Conservation (phyloP, 1,140 invertebrate species). For the Bombus pyrosoma region DNA sequence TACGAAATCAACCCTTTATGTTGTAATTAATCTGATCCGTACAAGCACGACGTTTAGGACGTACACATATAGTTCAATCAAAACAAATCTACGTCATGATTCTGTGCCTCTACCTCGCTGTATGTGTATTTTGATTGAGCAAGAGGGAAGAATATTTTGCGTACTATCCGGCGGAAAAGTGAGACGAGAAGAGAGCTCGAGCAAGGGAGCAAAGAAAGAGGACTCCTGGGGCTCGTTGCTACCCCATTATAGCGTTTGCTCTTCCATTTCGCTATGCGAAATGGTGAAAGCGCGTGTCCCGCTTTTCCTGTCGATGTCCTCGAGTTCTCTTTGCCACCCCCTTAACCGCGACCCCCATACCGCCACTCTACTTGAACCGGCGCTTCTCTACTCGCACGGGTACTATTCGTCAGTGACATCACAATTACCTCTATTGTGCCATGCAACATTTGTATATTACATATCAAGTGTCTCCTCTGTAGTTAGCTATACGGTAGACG, state of each 20-base stretch:
- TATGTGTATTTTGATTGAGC: slow-evolving; percentile 30
- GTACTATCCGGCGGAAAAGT: slow-evolving; percentile 16
- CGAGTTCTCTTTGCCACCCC: slow-evolving; percentile 5
- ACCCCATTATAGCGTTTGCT: slow-evolving; percentile 80
- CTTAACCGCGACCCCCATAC: slow-evolving; percentile 39
- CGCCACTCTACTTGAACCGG: slow-evolving; percentile 42
- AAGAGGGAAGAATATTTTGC: slow-evolving; percentile 34
- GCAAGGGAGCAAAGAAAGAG: slow-evolving; percentile 72
- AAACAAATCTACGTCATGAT: slow-evolving; percentile 4
- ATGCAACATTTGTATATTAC: slow-evolving; percentile 71
- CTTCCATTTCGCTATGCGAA: slow-evolving; percentile 75
- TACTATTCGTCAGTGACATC: slow-evolving; percentile 74
- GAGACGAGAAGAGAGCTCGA: slow-evolving; percentile 50
- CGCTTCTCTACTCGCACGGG: slow-evolving; percentile 71
- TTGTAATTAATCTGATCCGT: too few relatives aligned
- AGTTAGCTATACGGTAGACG: neutral
- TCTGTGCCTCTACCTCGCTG: neutral
- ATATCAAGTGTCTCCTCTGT: slow-evolving; percentile 53
- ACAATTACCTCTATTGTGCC: slow-evolving; percentile 77
- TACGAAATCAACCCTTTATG: neutral
- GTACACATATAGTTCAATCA: neutral
- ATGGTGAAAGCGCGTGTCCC: slow-evolving; percentile 70
- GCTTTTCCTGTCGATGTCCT: slow-evolving; percentile 59
- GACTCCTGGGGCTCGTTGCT: slow-evolving; percentile 81
- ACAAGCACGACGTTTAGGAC: too few relatives aligned